Conservation (phyloP, 1,140 invertebrate species). For the Protaetia brevitarsis region DNA sequence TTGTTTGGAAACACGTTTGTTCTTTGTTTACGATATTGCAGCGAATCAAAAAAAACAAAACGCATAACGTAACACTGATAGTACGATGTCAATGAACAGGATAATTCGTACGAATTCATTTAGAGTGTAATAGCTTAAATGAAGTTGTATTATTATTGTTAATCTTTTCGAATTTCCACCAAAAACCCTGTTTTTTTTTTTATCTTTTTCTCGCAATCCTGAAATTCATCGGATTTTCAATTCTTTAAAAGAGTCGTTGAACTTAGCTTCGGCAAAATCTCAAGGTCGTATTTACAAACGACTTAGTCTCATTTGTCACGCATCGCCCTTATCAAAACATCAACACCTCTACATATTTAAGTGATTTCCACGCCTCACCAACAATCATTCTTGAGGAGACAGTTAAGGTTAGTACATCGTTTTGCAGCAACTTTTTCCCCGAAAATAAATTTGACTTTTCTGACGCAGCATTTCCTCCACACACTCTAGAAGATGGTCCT, state of each 20-base stretch:
- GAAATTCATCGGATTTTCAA: not conserved
- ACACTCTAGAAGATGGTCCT: no score
- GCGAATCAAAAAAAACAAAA: slow-evolving; percentile 16
- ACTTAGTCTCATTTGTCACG: not conserved
- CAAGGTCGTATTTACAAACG: not conserved
- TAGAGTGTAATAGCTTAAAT: no score
- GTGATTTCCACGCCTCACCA: not conserved
- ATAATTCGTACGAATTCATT: no score
- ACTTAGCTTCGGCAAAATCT: not conserved
- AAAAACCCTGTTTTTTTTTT: no score
- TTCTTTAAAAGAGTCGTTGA: not conserved
- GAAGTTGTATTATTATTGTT: no score
- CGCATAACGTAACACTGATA: not conserved
- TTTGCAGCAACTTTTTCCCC: no score
- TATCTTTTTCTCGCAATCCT: no score
- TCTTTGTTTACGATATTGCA: not conserved
- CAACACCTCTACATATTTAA: not conserved
- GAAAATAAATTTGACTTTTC: no score
- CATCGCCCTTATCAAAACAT: not conserved
- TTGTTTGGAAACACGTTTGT: not conserved
- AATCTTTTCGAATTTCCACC: no score
- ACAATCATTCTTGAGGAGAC: no score
- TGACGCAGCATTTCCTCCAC: no score
- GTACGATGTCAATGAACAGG: not conserved
- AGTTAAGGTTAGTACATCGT: no score